Evolutionary conservation across 2,888 invertebrate species (phyloP), one percentile per base, ranked within the genome.

Genomic region (Osmoderma eremita): DNA sequence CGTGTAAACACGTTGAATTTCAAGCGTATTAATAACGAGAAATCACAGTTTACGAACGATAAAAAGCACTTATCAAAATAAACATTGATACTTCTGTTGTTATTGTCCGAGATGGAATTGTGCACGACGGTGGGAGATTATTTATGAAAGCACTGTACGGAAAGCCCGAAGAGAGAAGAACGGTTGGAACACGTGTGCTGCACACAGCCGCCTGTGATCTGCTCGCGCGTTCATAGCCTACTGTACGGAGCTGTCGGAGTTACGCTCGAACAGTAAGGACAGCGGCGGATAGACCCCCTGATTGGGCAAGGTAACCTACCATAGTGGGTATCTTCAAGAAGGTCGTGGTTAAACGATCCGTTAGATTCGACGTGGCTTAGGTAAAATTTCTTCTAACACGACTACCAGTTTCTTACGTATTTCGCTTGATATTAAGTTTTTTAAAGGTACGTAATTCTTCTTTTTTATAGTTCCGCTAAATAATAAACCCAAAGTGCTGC

Each of bases 271-370:
- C 42, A 51, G 54, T 58, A 67, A 69, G 64, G 63, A 64, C 67
- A 42, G 56, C 56, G 20, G 24, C 45, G 58, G 58, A 61, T 45
- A 45, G 58, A 65, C 56, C 67, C 64, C 62, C 67, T 63, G 69
- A 69, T 67, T 69, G 69, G 67, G 67, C 62, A 65, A 69, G 67
- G 69, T 69, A 69, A 67, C 69, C 65, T 67, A 61, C 65, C 65
- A 65, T 65, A 39, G 58, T 65, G 65, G 50, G 56, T 65, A 65
- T 65, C 48, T 68, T 53, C 61, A 61, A 62, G 53, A 64, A 64
- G 64, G 63, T 61, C 58, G 56, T 39, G 68, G 48, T 61, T 68
- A 65, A 65, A 53, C 53, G 64, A 56, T 51, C 65, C 54, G 63
- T 67, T 61, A 65, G 45, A 54, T 53, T 65, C 61, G 49, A 24